Evolutionary conservation across 2,888 invertebrate species (phyloP).

Genomic region (Alloscopus bannaensis): DNA sequence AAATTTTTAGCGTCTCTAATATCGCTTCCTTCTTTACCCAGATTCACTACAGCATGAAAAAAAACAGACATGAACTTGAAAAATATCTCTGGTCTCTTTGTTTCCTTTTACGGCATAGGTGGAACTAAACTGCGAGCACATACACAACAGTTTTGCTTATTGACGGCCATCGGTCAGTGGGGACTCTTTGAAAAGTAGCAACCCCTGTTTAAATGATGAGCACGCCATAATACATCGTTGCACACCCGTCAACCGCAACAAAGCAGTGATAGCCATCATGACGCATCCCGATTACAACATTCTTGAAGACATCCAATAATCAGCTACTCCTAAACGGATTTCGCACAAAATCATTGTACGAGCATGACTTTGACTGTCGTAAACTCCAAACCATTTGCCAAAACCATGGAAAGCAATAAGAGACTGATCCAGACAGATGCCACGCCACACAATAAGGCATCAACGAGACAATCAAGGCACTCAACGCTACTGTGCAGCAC

Average conservation of each 20-base stretch:
- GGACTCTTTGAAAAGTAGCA: neutral
- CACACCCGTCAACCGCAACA: neutral
- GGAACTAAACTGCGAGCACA: conserved; percentile 17
- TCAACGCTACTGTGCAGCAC: neutral
- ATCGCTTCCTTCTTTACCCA: neutral
- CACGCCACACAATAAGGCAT: conserved; percentile 1
- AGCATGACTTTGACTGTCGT: neutral
- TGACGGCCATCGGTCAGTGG: conserved; percentile 27
- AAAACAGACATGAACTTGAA: conserved; percentile 13
- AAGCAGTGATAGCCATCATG: neutral
- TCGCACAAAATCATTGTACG: neutral
- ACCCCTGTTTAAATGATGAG: conserved; percentile 3
- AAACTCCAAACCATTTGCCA: conserved; percentile 28
- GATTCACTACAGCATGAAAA: neutral
- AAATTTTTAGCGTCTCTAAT: neutral
- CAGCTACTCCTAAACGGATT: too few relatives aligned
- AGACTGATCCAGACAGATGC: conserved; percentile 39
- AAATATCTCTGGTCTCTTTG: neutral
- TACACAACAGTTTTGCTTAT: neutral
- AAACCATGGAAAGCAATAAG: conserved; percentile 38
- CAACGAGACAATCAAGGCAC: neutral
- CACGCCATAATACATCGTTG: too few relatives aligned
- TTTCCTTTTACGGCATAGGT: conserved; percentile 9
- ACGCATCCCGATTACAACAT: neutral
- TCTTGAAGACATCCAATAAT: too few relatives aligned